phyloP scores from a whole-genome alignment of 2,888 invertebrate genomes.

The Drymonia ruficornis region DNA sequence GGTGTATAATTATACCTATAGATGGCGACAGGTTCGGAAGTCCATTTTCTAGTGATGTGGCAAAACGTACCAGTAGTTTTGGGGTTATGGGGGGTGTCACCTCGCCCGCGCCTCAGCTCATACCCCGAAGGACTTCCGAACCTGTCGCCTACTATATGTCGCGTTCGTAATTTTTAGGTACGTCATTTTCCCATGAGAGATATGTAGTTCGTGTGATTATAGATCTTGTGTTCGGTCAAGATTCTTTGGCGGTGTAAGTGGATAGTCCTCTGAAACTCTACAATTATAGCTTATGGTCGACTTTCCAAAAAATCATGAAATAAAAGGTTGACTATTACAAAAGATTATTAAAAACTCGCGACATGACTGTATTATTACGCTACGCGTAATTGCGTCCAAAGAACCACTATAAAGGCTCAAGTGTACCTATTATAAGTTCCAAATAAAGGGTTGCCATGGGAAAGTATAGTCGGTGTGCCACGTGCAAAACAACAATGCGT shows the following conservation, averaged over 20 bases:
- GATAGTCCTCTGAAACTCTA: too few relatives aligned
- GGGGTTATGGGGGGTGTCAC: too few relatives aligned
- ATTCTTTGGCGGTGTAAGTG: background rate
- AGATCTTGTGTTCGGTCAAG: background rate
- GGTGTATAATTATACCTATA: too few relatives aligned
- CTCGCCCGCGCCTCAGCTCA: too few relatives aligned
- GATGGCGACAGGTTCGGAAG: too few relatives aligned
- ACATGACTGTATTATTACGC: slow-evolving; percentile 2
- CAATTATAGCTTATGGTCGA: too few relatives aligned
- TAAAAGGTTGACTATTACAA: slow-evolving; percentile 10
- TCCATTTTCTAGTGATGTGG: too few relatives aligned
- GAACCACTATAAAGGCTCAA: background rate
- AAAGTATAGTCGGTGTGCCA: slow-evolving; percentile 36
- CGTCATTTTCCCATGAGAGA: too few relatives aligned
- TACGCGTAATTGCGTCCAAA: slow-evolving; percentile 3
- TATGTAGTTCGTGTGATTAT: background rate
- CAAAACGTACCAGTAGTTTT: too few relatives aligned
- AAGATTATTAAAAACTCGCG: slow-evolving; percentile 1
- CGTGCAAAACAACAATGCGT: slow-evolving; percentile 53
- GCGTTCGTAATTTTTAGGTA: too few relatives aligned
- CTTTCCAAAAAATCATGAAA: background rate
- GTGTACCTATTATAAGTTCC: background rate
- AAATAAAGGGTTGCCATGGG: slow-evolving; percentile 45
- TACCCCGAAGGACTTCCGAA: too few relatives aligned
- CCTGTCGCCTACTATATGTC: too few relatives aligned